Percentiles rank a stretch among this genome's conserved stretches.
Evolutionary conservation across 1,140 invertebrate species (phyloP).

Genomic region (Temnothorax curvispinosus): DNA sequence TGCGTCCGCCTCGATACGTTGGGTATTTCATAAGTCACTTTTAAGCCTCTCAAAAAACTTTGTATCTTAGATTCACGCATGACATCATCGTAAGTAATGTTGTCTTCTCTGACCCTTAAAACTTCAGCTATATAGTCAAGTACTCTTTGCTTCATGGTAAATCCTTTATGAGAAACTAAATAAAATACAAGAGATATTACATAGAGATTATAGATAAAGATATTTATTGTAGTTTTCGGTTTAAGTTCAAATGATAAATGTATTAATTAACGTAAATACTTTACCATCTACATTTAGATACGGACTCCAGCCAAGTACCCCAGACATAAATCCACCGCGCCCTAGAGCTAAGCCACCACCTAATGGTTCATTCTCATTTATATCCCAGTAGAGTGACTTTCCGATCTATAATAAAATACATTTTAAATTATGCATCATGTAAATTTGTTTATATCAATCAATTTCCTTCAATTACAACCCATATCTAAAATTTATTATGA

Average conservation of each 20-base stretch:
- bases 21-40: slow-evolving; percentile 86
- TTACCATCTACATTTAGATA: slow-evolving; percentile 92
- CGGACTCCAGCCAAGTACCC: slow-evolving; percentile 90
- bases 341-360: slow-evolving; percentile 90
- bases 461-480: background rate
- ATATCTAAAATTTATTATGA: background rate
- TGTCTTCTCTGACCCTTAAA: background rate
- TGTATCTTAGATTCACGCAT: background rate
- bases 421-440: background rate
- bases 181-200: slow-evolving; percentile 31
- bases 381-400: slow-evolving; percentile 83
- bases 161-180: slow-evolving; percentile 89
- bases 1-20: slow-evolving; percentile 83
- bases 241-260: background rate
- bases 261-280: slow-evolving; percentile 54
- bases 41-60: slow-evolving; percentile 77
- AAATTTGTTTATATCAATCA: background rate
- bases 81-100: rapidly evolving
- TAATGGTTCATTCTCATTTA: slow-evolving; percentile 78
- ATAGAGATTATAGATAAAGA: slow-evolving; percentile 6
- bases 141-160: slow-evolving; percentile 86
- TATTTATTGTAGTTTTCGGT: background rate
- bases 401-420: slow-evolving; percentile 82
- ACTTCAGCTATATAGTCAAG: slow-evolving; percentile 82
- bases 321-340: slow-evolving; percentile 91